phyloP scores from a whole-genome alignment of 2,797 vertebrate species.

The Parambassis ranga region DNA sequence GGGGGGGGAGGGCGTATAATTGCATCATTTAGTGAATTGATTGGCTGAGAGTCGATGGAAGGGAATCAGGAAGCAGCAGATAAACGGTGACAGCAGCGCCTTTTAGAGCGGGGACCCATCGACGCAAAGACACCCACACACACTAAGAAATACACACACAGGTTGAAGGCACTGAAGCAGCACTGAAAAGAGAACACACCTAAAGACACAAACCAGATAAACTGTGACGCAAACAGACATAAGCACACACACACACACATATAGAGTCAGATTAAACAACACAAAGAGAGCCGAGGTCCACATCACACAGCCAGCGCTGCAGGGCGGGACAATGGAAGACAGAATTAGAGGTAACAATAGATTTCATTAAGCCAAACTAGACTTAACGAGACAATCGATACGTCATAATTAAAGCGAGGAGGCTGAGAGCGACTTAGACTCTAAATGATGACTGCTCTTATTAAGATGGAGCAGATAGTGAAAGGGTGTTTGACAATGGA shows the following conservation, averaged over 20 bases:
- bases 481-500: conserved; percentile 66
- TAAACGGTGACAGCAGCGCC: conserved; percentile 86
- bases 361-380: conserved; percentile 90
- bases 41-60: conserved; percentile 92
- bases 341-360: conserved; percentile 88
- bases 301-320: conserved; percentile 68
- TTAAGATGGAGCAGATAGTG: conserved; percentile 85
- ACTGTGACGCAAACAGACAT: conserved; percentile 26
- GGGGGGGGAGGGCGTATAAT: conserved; percentile 88
- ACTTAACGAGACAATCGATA: conserved; percentile 90
- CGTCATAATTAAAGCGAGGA: conserved; percentile 84
- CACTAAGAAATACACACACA: conserved; percentile 11
- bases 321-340: conserved; percentile 76
- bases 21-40: conserved; percentile 99
- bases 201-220: conserved; percentile 45
- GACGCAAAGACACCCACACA: conserved; percentile 50
- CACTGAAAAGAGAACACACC: conserved; percentile 15
- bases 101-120: conserved; percentile 79
- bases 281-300: conserved; percentile 65
- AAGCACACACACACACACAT: conserved; percentile 24
- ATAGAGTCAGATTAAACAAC: conserved; percentile 60
- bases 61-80: conserved; percentile 93
- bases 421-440: conserved; percentile 81
- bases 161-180: conserved; percentile 22
- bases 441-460: conserved; percentile 85